Evolutionary conservation across 2,888 invertebrate species (phyloP).

Genomic region (Cantharis lateralis): DNA sequence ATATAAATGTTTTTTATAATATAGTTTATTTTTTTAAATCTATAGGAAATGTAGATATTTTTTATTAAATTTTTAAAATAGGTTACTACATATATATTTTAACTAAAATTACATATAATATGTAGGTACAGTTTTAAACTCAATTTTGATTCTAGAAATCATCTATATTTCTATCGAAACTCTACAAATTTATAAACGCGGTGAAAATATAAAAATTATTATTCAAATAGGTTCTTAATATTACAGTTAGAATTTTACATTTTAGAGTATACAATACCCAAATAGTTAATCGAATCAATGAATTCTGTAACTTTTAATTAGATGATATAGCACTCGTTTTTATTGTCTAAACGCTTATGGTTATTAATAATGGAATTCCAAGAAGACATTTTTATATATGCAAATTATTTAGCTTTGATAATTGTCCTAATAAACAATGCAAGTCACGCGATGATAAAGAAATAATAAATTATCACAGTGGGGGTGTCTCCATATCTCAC

Average conservation of each 20-base stretch:
- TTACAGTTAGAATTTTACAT: not conserved
- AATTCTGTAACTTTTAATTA: not conserved
- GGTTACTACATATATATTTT: no score
- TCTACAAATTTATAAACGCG: no score
- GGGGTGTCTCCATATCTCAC: constrained; percentile 44
- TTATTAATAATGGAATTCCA: constrained; percentile 32
- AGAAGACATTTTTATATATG: constrained; percentile 39
- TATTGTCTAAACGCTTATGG: constrained; percentile 12
- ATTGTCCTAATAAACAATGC: constrained; percentile 48
- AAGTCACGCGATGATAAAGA: constrained; percentile 47
- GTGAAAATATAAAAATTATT: no score
- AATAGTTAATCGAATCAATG: not conserved
- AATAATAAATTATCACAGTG: constrained; percentile 47
- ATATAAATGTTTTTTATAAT: no score
- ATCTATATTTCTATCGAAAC: no score
- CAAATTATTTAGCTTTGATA: constrained; percentile 45
- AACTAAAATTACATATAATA: no score
- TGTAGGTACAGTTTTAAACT: no score
- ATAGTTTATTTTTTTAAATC: no score
- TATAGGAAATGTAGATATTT: no score
- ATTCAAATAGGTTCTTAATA: no score
- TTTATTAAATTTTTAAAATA: no score
- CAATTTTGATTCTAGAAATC: no score
- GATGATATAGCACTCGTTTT: not conserved
- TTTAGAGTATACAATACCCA: not conserved